Evolutionary conservation across 2,888 invertebrate genomes (phyloP).

Genomic region (Onthophagus sagittarius): DNA sequence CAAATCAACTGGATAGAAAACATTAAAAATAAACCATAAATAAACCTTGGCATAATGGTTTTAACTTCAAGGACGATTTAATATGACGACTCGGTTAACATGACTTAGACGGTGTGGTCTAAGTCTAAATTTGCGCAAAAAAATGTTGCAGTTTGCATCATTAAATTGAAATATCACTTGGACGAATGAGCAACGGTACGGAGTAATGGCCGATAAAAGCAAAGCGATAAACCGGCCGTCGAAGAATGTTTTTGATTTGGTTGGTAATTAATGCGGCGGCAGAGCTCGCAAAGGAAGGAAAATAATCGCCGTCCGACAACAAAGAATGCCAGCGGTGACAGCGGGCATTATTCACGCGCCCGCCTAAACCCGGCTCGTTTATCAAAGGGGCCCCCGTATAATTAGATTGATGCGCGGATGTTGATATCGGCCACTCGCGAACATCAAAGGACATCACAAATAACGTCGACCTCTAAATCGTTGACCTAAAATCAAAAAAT

Average conservation of each 20-base stretch:
- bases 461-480: not conserved
- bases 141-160: not conserved
- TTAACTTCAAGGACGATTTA: not conserved
- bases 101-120: not conserved
- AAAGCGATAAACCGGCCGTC: constrained; percentile 5
- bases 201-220: not conserved
- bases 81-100: not conserved
- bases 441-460: constrained; percentile 37
- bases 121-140: not conserved
- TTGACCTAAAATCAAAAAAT: constrained; percentile 2
- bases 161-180: not conserved
- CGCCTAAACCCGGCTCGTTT: constrained; percentile 37
- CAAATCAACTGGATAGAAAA: not conserved
- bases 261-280: constrained; percentile 6
- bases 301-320: constrained; percentile 20
- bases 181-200: not conserved
- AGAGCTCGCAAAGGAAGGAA: constrained; percentile 14
- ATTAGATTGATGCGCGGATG: constrained; percentile 47
- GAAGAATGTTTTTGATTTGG: constrained; percentile 12
- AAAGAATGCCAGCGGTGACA: constrained; percentile 31
- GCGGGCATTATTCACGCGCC: constrained; percentile 34
- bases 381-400: constrained; percentile 39
- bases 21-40: not conserved
- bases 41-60: not conserved
- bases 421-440: constrained; percentile 41